Base-by-base conservation (phyloP, 2,797 vertebrate species). In the Steatocranus sp. region DNA sequence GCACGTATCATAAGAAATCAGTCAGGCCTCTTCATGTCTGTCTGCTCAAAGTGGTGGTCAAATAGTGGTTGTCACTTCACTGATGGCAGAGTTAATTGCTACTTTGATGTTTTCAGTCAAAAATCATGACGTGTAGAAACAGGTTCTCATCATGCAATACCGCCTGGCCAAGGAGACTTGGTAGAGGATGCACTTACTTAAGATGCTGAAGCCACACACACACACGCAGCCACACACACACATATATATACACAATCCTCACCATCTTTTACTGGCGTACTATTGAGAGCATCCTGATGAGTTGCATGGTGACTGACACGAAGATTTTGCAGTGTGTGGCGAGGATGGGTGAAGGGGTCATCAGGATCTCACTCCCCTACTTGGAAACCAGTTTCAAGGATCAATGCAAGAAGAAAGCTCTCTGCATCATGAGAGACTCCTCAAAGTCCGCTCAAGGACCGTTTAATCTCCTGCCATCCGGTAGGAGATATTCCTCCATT, bases 1-100 rank as follows among this genome's bases (percentile, higher is more conserved):
- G 80, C 88, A 89, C 1, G 88, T 92, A 88, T 92, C 86, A 1
- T 50, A 83, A 87, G 81, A 12, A 85, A 85, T 94, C 86, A 58
- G 70, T 91, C 51, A n/a, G 76, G 70, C 70, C 85, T 84, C 80
- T 89, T 83, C 53, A 12, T 18, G 11, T 27, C 15, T 73, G 83
- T 83, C 86, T 30, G 78, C 70, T 86, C 48, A 18, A 56, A 82
- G 77, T 49, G 63, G 41, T 78, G 85, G 84, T 79, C 81, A 58
- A 76, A 85, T 83, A 36, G 51, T 4, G 74, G 17, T 9, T 84
- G 85, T 79, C 81, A 80, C 68, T 80, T 66, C 51, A 27, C 48
- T 80, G 73, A 75, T 53, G 30, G 27, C 6, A 53, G 8, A 75
- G 56, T 79, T 88, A 46, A 87, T 88, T 78, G 83, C 32, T 27